Evolutionary conservation across 2,797 vertebrate genomes (phyloP).

Genomic region (Cichlasoma orientale): DNA sequence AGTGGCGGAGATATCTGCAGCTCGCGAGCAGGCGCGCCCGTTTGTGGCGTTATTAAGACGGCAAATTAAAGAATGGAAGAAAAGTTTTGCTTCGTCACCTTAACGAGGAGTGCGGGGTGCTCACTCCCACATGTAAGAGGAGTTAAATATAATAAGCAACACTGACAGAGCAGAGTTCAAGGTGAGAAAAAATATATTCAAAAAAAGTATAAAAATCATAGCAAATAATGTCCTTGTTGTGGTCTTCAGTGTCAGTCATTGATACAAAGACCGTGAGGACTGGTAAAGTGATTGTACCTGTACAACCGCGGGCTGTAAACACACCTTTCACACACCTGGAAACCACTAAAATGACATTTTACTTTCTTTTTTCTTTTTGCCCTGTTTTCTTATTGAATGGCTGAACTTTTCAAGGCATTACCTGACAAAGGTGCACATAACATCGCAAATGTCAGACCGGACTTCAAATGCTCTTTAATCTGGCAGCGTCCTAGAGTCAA

Average conservation of each 20-base stretch:
- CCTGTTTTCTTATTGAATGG: no score
- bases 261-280: neutral
- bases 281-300: neutral
- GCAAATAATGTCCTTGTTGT: no score
- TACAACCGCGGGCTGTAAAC: neutral
- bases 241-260: neutral
- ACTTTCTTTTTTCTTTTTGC: no score
- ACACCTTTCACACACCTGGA: neutral
- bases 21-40: fast-evolving
- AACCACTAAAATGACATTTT: neutral
- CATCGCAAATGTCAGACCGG: no score
- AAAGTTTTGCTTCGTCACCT: neutral
- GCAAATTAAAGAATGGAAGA: neutral
- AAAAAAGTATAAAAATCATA: neutral
- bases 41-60: neutral
- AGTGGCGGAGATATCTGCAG: neutral
- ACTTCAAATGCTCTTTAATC: no score
- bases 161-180: neutral
- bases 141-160: neutral
- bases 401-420: no score
- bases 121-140: neutral
- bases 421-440: no score
- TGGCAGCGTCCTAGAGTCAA: no score
- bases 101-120: neutral
- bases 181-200: neutral